phyloP scores from a whole-genome alignment of 2,797 vertebrate genomes.

The Pangasius mekongensis region DNA sequence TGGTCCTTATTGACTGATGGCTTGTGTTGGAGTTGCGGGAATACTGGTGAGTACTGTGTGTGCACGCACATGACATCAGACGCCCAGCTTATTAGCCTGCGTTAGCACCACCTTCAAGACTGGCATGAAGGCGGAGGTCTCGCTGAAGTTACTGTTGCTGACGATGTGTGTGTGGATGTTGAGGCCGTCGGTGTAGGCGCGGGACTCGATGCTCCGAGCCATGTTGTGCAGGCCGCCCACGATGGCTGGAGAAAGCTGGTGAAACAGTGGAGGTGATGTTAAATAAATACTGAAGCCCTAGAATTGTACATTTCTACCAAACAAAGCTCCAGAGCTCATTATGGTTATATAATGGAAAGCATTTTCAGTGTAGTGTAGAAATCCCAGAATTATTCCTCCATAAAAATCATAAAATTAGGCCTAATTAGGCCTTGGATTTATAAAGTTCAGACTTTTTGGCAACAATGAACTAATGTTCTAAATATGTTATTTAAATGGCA shows the following conservation, averaged over 20 bases:
- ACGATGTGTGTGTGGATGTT: slow-evolving; percentile 97
- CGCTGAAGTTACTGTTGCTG: slow-evolving; percentile 97
- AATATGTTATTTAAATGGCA: background rate
- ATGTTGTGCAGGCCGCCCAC: slow-evolving; percentile 91
- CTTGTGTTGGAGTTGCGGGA: slow-evolving; percentile 64
- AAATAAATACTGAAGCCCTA: background rate
- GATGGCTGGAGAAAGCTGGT: slow-evolving; percentile 91
- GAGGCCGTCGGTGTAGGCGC: slow-evolving; percentile 87
- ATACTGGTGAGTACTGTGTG: slow-evolving; percentile 47
- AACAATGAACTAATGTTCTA: background rate
- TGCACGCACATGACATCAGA: slow-evolving; percentile 66
- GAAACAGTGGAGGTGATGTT: slow-evolving; percentile 25
- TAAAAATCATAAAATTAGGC: background rate
- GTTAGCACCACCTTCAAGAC: slow-evolving; percentile 97
- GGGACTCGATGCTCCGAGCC: slow-evolving; percentile 84
- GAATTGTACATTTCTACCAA: background rate
- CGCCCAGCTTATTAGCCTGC: slow-evolving; percentile 92
- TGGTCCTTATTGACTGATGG: slow-evolving; percentile 69
- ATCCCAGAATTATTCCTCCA: background rate
- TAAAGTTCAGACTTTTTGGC: background rate
- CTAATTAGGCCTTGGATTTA: background rate
- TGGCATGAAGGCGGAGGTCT: slow-evolving; percentile 98
- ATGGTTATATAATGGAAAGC: background rate
- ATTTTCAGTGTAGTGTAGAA: background rate
- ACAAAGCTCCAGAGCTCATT: background rate